Base-by-base conservation (phyloP, 35 echinoderm and acorn worm genomes). In the Anneissia japonica region DNA sequence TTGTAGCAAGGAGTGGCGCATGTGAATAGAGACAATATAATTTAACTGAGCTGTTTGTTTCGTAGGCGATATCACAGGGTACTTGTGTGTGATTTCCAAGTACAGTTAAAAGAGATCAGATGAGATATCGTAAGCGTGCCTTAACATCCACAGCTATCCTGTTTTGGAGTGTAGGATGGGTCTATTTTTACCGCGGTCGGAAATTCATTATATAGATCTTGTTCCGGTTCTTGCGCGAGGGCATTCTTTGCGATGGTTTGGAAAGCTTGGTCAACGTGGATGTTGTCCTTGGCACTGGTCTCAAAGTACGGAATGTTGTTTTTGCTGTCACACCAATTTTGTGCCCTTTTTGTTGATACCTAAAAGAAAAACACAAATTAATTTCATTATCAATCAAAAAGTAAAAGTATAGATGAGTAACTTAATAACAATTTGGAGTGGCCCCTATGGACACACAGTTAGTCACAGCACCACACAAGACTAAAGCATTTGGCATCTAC, bases 291-390 rank as follows among this genome's bases (percentile, higher is more conserved):
- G 35, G 96, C 96, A 77, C 96, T 99, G 16, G 96, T 99, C 87
- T 99, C 96, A 89, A 99, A 99, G 87, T 99, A 99, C 39, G 96
- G 96, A 93, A 99, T 99, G 96, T 81, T 85, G 89, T 99, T 99
- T 84, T 99, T 99, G 81, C 92, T 99, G 39, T 93, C 86, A 84
- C 96, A 99, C 96, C 96, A 99, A 83, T 90, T 93, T 78, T 99
- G 96, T n/a, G 96, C 89, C 74, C 96, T 83, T 74, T 94, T 99
- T 29, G 96, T 91, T 75, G 96, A 99, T 36, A 99, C 96, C 96
- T 99, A 81, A 14, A 39, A 85, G 14, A 72, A 41, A 30, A 55
- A 31, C 12, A 35, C n/a, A n/a, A n/a, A n/a, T n/a, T n/a, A n/a
- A n/a, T n/a, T n/a, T n/a, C n/a, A n/a, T n/a, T n/a, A n/a, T n/a